Evolutionary conservation across 2,113 vertebrate species (phyloP).

Genomic region (Eurystomus gularis): DNA sequence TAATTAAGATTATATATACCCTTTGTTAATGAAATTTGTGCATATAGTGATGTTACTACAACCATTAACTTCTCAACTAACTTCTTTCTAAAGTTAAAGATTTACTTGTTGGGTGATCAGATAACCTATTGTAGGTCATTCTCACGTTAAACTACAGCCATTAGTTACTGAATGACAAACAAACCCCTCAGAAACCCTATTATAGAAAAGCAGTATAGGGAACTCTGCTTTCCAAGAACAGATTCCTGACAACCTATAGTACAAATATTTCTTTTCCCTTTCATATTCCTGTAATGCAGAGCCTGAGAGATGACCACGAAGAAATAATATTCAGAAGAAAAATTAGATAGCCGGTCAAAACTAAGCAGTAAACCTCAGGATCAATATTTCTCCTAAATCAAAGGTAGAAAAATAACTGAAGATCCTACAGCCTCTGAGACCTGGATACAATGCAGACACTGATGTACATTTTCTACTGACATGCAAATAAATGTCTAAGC

Average conservation of each 20-base stretch:
- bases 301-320: background rate
- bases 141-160: background rate
- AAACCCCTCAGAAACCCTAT: background rate
- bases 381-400: background rate
- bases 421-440: background rate
- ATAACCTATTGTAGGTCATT: background rate
- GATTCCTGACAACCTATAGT: background rate
- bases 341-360: background rate
- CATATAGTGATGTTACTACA: background rate
- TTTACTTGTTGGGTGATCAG: background rate
- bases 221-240: background rate
- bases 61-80: background rate
- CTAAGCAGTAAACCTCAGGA: background rate
- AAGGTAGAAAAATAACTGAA: background rate
- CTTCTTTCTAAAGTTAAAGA: constrained; percentile 3
- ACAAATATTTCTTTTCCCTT: background rate
- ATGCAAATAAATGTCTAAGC: background rate
- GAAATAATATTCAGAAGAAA: background rate
- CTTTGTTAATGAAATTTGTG: background rate
- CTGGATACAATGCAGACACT: background rate
- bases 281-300: background rate
- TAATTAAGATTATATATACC: background rate
- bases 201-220: background rate
- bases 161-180: background rate
- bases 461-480: background rate